Percentiles rank a stretch among this genome's conserved stretches.
Evolutionary conservation across 2,113 vertebrate genomes (phyloP).

Genomic region (Nannobrachium achirus): DNA sequence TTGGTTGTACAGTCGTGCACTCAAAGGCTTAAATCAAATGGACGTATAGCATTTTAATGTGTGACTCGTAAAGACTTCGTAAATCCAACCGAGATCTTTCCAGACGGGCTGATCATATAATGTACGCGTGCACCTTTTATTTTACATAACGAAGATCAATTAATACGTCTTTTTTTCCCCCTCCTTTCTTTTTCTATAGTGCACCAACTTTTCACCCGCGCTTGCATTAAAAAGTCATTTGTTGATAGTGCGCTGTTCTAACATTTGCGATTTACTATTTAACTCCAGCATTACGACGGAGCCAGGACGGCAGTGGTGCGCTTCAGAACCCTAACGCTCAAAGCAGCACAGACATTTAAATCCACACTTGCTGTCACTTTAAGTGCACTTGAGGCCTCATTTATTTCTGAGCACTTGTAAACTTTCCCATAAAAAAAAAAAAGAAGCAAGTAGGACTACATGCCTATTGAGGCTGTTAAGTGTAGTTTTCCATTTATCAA

Average conservation of each 20-base stretch:
- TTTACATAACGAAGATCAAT: too few relatives aligned
- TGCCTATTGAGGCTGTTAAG: constrained; percentile 74
- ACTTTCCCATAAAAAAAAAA: constrained; percentile 73
- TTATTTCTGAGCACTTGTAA: constrained; percentile 80
- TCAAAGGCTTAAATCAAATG: constrained; percentile 14
- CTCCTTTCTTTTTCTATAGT: too few relatives aligned
- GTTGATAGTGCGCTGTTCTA: constrained; percentile 24
- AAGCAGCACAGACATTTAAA: constrained; percentile 74
- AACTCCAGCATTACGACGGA: constrained; percentile 36
- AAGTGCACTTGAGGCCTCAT: constrained; percentile 81
- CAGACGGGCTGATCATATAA: too few relatives aligned
- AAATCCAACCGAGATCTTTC: background rate
- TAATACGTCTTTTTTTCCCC: background rate
- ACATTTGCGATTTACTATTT: constrained; percentile 35
- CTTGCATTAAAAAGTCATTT: constrained; percentile 26
- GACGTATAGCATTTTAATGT: too few relatives aligned
- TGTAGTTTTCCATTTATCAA: constrained; percentile 82
- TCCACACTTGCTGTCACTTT: constrained; percentile 79
- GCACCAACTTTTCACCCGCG: constrained; percentile 9
- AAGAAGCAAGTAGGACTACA: constrained; percentile 50
- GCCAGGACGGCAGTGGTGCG: constrained; percentile 17
- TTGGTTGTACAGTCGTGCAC: too few relatives aligned
- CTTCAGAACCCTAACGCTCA: constrained; percentile 48
- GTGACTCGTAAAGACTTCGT: too few relatives aligned
- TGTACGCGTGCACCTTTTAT: too few relatives aligned